Conservation (phyloP, 2,797 vertebrate species). For the Emys orbicularis region DNA sequence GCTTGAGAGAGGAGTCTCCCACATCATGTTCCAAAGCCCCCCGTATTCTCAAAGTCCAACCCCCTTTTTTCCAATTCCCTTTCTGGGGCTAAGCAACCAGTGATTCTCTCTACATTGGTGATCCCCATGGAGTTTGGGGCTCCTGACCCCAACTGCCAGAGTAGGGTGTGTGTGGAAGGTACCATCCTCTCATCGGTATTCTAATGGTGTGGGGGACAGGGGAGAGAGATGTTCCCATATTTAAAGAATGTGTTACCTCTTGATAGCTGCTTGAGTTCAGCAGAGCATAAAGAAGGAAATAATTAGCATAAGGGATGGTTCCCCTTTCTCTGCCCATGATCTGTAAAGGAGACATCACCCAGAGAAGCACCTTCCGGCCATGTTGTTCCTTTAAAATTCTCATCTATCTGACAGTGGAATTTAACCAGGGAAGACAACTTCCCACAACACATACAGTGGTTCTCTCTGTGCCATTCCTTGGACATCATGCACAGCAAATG, state of each 20-base stretch:
- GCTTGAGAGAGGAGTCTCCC: no score
- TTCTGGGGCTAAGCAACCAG: background rate
- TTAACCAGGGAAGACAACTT: background rate
- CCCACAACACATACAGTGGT: background rate
- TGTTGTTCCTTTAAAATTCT: background rate
- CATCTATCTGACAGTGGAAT: rapidly evolving
- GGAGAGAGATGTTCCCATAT: background rate
- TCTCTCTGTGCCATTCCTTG: background rate
- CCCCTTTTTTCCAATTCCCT: background rate
- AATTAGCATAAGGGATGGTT: background rate
- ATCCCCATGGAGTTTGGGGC: no score
- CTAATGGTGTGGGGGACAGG: background rate
- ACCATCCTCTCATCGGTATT: background rate
- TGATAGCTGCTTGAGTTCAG: background rate
- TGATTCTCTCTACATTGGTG: no score
- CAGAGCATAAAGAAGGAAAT: background rate
- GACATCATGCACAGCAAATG: background rate
- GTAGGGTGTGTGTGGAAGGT: background rate
- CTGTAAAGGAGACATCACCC: background rate
- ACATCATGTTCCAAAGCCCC: background rate
- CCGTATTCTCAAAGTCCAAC: background rate
- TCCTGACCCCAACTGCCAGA: no score
- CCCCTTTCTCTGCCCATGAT: background rate
- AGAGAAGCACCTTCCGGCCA: background rate
- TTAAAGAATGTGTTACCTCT: background rate